A percentile compares a stretch with the other conserved stretches of the same genome.
phyloP scores from a whole-genome alignment of 2,797 vertebrate genomes.

The Florisuga fusca region DNA sequence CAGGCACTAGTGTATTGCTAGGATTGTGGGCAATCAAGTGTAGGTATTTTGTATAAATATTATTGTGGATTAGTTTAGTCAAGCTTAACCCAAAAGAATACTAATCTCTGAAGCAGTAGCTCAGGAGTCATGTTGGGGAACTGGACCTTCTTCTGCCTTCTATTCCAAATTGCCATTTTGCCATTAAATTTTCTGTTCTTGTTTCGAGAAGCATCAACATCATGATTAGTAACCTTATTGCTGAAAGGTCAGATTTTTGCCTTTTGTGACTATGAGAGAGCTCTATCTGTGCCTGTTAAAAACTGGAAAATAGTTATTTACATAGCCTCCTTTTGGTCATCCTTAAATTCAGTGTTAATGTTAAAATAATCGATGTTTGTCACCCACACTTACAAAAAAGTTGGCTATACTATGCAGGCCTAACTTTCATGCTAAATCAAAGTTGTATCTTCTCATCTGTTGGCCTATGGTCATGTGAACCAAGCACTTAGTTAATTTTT shows the following conservation, averaged over 20 bases:
- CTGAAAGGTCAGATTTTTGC: not conserved
- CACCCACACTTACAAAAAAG: accelerated
- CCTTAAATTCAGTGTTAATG: not conserved
- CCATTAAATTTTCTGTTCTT: not conserved
- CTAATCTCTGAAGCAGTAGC: not conserved
- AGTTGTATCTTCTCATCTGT: not conserved
- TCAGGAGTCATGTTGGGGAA: not conserved
- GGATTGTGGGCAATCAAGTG: not conserved
- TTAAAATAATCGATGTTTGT: not conserved
- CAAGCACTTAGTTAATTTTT: not conserved
- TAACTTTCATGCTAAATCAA: not conserved
- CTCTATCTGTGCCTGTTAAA: not conserved
- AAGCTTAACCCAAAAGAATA: not conserved
- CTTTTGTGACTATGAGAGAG: not conserved
- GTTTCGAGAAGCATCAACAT: not conserved
- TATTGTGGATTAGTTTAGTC: not conserved
- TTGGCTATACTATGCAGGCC: not conserved
- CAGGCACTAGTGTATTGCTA: not conserved
- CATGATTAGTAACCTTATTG: not conserved
- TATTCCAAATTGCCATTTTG: not conserved
- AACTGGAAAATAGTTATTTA: not conserved
- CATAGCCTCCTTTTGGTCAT: not conserved
- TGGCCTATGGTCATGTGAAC: not conserved
- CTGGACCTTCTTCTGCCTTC: not conserved
- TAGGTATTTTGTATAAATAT: not conserved